phyloP scores from a whole-genome alignment of 2,888 invertebrate species.

The Sarcophaga carnaria region DNA sequence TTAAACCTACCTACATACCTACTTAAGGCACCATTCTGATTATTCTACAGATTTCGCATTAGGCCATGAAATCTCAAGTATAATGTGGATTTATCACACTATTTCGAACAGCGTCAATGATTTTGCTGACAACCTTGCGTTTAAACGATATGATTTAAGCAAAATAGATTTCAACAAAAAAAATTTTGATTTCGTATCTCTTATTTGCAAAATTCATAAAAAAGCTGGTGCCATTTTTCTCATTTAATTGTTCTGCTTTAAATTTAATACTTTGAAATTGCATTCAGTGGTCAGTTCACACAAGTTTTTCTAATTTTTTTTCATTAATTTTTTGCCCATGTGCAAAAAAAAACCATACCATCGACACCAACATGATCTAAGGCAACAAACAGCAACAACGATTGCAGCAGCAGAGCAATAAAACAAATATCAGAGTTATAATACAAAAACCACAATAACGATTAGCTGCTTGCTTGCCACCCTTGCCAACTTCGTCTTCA shows the following conservation, averaged over 20 bases:
- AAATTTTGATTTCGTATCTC: no score
- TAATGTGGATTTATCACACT: no score
- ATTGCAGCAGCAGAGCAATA: conserved; percentile 6
- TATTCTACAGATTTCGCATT: no score
- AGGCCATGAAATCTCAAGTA: no score
- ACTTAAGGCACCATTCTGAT: no score
- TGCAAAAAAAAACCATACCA: conserved; percentile 37
- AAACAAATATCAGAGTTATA: background rate
- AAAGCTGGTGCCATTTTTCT: conserved; percentile 29
- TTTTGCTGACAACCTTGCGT: no score
- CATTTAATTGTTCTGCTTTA: conserved; percentile 35
- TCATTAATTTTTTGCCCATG: background rate
- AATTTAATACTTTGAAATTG: conserved; percentile 49
- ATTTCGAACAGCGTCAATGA: no score
- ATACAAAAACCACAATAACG: background rate
- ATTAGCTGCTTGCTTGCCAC: background rate
- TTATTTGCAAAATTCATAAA: background rate
- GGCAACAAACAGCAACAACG: background rate
- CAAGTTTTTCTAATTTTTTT: conserved; percentile 24
- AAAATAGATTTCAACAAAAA: no score
- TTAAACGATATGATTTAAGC: no score
- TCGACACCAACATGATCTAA: conserved; percentile 30
- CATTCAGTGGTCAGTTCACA: conserved; percentile 49
- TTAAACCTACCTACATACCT: no score
- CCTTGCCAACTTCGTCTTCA: conserved; percentile 36